phyloP scores from a whole-genome alignment of 2,888 invertebrate genomes.

The Coremacera marginata region DNA sequence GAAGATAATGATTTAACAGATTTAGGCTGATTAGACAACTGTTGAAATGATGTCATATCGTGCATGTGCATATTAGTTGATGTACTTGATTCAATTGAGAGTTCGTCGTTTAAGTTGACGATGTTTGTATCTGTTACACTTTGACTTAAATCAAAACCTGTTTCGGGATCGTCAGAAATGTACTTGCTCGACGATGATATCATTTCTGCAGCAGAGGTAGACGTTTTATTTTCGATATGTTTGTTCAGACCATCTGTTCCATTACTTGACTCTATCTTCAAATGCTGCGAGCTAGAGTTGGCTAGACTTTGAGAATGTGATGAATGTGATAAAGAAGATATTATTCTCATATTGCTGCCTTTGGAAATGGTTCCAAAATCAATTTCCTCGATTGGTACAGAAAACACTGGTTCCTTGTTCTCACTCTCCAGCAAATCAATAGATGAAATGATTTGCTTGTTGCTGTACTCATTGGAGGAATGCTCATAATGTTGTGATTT shows the following conservation, averaged over 20 bases:
- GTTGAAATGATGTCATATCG: constrained; percentile 14
- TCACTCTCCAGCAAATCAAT: constrained; percentile 63
- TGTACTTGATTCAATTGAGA: constrained; percentile 38
- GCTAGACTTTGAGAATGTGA: constrained; percentile 38
- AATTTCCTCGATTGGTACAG: constrained; percentile 64
- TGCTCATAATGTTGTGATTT: constrained; percentile 7
- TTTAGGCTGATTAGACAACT: constrained; percentile 1
- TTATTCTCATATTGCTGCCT: constrained; percentile 54
- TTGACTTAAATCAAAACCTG: background rate
- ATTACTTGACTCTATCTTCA: constrained; percentile 51
- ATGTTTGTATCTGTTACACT: background rate
- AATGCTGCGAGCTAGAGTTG: constrained; percentile 51
- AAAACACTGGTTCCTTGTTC: constrained; percentile 62
- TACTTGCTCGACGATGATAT: constrained; percentile 58
- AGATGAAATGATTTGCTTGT: constrained; percentile 61
- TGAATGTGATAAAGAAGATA: constrained; percentile 45
- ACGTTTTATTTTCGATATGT: constrained; percentile 6
- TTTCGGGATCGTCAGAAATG: constrained; percentile 45
- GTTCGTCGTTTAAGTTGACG: constrained; percentile 33
- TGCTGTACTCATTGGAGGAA: constrained; percentile 39
- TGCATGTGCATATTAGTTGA: background rate
- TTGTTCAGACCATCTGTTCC: constrained; percentile 14
- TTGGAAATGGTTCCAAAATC: constrained; percentile 53
- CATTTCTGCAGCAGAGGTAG: constrained; percentile 51
- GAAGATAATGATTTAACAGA: background rate